phyloP scores from a whole-genome alignment of 92 coral and sea anemone genomes.

The Porites evermanni region DNA sequence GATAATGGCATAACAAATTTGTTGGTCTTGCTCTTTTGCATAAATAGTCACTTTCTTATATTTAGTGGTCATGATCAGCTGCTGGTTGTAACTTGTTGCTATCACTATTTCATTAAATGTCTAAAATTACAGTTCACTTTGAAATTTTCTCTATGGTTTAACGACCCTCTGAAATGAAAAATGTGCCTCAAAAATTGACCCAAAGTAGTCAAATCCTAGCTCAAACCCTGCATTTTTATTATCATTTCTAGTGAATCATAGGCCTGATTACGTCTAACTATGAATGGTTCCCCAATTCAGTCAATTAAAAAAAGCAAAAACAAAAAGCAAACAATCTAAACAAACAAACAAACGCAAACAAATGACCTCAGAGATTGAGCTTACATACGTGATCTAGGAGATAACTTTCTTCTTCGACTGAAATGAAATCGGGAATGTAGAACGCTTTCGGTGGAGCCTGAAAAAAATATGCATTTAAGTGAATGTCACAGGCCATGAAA shows the following conservation, averaged over 20 bases:
- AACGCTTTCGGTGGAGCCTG: constrained; percentile 83
- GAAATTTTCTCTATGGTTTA: constrained; percentile 11
- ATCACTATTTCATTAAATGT: too few relatives aligned
- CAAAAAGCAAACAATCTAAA: background rate
- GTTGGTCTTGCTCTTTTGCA: too few relatives aligned
- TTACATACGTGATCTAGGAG: constrained; percentile 68
- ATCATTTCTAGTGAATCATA: too few relatives aligned
- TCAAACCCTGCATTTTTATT: constrained; percentile 7
- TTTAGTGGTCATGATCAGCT: too few relatives aligned
- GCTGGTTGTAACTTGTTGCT: too few relatives aligned
- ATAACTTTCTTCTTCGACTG: constrained; percentile 77
- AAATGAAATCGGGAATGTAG: constrained; percentile 86
- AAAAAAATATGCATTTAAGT: background rate
- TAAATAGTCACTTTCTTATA: too few relatives aligned
- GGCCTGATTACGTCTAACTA: too few relatives aligned
- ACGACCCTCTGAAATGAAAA: constrained; percentile 25
- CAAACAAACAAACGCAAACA: background rate
- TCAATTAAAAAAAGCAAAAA: too few relatives aligned
- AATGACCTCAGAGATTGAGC: too few relatives aligned
- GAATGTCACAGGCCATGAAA: too few relatives aligned
- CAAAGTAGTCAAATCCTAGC: constrained; percentile 17
- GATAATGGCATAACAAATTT: too few relatives aligned
- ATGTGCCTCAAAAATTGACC: constrained; percentile 13
- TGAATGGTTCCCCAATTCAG: too few relatives aligned
- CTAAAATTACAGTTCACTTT: constrained; percentile 1